Percentiles rank a stretch among this genome's conserved stretches.
Conservation (phyloP, 2,113 vertebrate genomes). For the Spea multiplicata region DNA sequence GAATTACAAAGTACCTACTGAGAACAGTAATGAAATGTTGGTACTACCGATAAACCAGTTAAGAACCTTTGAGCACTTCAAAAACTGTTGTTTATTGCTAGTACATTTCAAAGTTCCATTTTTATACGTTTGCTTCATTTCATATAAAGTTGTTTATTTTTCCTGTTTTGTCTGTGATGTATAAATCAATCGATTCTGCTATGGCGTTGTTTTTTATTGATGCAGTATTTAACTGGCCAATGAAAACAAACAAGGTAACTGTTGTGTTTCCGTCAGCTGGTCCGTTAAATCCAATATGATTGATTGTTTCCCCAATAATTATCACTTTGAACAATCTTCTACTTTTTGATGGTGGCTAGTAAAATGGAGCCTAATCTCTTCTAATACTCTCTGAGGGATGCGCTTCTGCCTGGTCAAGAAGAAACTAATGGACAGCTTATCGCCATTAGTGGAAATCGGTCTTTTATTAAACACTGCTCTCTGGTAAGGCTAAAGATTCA, state of each 20-base stretch:
- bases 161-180: not conserved
- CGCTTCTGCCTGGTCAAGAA: not conserved
- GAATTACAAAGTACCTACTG: slow-evolving; percentile 73
- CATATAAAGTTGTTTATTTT: not conserved
- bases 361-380: not conserved
- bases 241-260: slow-evolving; percentile 10
- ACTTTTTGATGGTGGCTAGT: not conserved
- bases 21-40: slow-evolving; percentile 69
- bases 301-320: slow-evolving; percentile 16
- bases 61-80: slow-evolving; percentile 52
- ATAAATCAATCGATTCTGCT: slow-evolving; percentile 17
- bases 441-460: not conserved
- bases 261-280: slow-evolving; percentile 19
- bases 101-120: not conserved
- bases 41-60: slow-evolving; percentile 63
- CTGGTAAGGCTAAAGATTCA: too few relatives aligned
- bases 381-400: not conserved
- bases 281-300: slow-evolving; percentile 33
- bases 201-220: slow-evolving; percentile 10
- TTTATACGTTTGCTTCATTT: not conserved
- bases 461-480: not conserved
- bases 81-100: slow-evolving; percentile 39
- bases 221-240: slow-evolving; percentile 21
- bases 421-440: not conserved
- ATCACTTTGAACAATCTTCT: not conserved